Evolutionary conservation across 2,888 invertebrate genomes (phyloP).

Genomic region (Ichneumoninae sp.): DNA sequence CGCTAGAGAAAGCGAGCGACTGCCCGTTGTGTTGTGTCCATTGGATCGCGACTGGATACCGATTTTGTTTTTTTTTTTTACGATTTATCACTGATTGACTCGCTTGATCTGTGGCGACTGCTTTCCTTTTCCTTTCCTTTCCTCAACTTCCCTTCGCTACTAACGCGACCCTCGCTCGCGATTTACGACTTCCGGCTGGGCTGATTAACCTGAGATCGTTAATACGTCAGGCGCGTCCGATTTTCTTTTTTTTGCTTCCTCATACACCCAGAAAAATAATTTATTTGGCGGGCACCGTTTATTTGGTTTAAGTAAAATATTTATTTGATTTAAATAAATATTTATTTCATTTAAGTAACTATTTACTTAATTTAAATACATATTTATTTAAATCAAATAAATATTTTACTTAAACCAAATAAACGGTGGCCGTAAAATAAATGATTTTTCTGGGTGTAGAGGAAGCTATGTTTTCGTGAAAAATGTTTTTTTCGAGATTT

Average conservation of each 20-base stretch:
- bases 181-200: constrained; percentile 64
- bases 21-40: constrained; percentile 31
- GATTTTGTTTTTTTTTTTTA: constrained; percentile 1
- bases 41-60: not conserved
- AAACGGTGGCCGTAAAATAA: too few relatives aligned
- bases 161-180: constrained; percentile 36
- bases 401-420: too few relatives aligned
- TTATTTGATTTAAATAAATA: too few relatives aligned
- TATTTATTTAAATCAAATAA: too few relatives aligned
- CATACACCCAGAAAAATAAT: too few relatives aligned
- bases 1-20: constrained; percentile 47
- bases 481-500: too few relatives aligned
- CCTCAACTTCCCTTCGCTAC: constrained; percentile 35
- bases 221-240: constrained; percentile 46
- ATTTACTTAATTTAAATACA: too few relatives aligned
- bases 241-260: not conserved
- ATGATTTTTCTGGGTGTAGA: too few relatives aligned
- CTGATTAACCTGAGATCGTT: constrained; percentile 57
- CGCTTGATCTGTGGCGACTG: constrained; percentile 44
- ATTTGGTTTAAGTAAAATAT: too few relatives aligned
- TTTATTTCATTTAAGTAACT: too few relatives aligned
- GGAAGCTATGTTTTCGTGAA: too few relatives aligned
- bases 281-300: too few relatives aligned
- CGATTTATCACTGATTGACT: constrained; percentile 64
- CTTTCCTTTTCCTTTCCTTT: constrained; percentile 6